Evolutionary conservation across 2,113 vertebrate species (phyloP), one percentile per base, ranked within the genome.

Genomic region (Datnioides undecimradiatus): DNA sequence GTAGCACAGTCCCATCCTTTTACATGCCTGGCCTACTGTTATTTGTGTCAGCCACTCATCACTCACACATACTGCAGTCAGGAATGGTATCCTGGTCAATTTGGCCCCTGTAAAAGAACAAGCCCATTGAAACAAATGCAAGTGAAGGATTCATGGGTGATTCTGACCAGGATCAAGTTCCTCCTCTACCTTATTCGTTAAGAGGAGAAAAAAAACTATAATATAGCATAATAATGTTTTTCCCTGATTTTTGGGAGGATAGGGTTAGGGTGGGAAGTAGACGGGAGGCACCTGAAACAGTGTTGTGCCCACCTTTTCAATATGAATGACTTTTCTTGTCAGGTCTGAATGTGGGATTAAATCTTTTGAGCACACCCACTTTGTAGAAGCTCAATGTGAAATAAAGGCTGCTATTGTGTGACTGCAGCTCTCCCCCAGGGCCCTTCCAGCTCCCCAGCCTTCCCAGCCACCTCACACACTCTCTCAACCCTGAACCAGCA

Each of bases 301-400:
- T 91, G 87, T 90, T 90, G 86, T 87, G 70, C 90, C 83, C 88
- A 91, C 91, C 90, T 92, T 91, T 86, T 89, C 89, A 91, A 90
- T 87, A 69, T 88, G 90, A 93, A 93, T 93, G 90, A 88, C 91
- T 87, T 91, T 91, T 90, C 86, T 91, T 89, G 86, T 92, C 67
- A 80, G 76, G 69, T 86, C 81, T 94, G 93, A 94, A 93, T 93
- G 92, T 64, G 58, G 93, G 92, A 94, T 94, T 94, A 94, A 93
- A 84, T 75, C 90, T 90, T 90, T 92, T 87, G 88, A 93, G 88
- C 88, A 88, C 87, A 90, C 90, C 90, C 92, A 91, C 91, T 93
- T 90, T 92, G 91, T 86, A 82, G 85, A 88, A 90, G 85, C 91
- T 93, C 86, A 92, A 93, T 93, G 90, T 79, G 79, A 91, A 93